Evolutionary conservation across 2,797 vertebrate genomes (phyloP).

Genomic region (Squalus acanthias): DNA sequence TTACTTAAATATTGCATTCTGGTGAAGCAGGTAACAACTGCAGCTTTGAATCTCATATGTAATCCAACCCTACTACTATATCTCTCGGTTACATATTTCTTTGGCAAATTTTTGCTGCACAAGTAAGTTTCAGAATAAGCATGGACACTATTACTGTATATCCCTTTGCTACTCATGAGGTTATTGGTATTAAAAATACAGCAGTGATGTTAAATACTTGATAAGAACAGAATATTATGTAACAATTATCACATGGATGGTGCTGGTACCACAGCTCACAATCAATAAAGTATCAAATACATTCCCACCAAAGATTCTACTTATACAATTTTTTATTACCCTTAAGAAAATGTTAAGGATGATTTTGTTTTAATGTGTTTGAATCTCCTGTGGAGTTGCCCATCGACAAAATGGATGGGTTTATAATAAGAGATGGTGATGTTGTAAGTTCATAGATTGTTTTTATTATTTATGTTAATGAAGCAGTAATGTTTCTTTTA

Average conservation of each 20-base stretch:
- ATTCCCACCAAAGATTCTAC: background rate
- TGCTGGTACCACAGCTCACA: background rate
- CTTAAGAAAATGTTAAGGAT: background rate
- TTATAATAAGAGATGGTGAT: background rate
- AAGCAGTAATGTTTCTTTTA: background rate
- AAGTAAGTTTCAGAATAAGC: background rate
- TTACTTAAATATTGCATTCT: background rate
- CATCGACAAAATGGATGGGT: background rate
- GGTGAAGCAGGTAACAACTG: background rate
- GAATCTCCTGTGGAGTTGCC: background rate
- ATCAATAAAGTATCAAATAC: background rate
- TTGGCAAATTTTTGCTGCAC: background rate
- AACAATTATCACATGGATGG: background rate
- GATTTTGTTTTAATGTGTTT: background rate
- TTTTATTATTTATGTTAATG: background rate
- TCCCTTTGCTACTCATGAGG: background rate
- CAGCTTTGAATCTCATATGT: background rate
- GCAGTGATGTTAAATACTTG: background rate
- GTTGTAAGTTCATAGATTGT: background rate
- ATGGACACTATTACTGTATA: background rate
- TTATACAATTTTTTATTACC: background rate
- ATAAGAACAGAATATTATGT: background rate
- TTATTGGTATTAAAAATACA: background rate
- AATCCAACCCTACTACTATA: background rate
- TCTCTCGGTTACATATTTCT: background rate